phyloP scores from a whole-genome alignment of 2,113 vertebrate species.

The Morone chrysops region DNA sequence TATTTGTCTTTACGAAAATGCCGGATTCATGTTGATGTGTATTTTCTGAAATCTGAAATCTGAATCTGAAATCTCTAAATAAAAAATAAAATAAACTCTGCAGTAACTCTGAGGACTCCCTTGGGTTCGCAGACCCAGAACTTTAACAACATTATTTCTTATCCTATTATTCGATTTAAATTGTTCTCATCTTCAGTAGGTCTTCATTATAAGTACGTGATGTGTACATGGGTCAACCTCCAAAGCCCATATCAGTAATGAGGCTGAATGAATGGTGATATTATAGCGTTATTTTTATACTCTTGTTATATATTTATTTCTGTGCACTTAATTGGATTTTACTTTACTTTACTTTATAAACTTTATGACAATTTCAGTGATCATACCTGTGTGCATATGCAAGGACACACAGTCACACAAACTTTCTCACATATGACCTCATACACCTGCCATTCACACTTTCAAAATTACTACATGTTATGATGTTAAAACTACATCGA shows the following conservation, averaged over 20 bases:
- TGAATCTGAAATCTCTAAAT: too few relatives aligned
- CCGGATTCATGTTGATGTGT: too few relatives aligned
- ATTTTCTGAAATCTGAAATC: too few relatives aligned
- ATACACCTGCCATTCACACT: slow-evolving; percentile 58
- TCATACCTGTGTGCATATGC: neutral
- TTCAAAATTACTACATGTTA: slow-evolving; percentile 59
- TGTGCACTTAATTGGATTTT: neutral
- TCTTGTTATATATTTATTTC: neutral
- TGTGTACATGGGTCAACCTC: neutral
- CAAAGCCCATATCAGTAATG: neutral
- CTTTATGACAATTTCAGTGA: neutral
- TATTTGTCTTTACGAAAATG: too few relatives aligned
- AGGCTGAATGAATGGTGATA: neutral
- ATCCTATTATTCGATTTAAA: neutral
- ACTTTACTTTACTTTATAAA: neutral
- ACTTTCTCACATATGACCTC: slow-evolving; percentile 42
- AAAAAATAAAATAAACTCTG: too few relatives aligned
- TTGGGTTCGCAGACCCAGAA: too few relatives aligned
- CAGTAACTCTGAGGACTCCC: too few relatives aligned
- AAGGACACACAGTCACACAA: neutral
- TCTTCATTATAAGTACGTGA: neutral
- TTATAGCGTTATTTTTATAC: neutral
- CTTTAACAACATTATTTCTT: too few relatives aligned
- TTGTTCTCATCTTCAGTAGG: neutral
- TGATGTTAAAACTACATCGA: slow-evolving; percentile 76